These are phyloP conservation scores for Podocnemis expansa DNA, from an alignment of 2,113 vertebrate genomes.

Conservation along the genomic window DNA sequence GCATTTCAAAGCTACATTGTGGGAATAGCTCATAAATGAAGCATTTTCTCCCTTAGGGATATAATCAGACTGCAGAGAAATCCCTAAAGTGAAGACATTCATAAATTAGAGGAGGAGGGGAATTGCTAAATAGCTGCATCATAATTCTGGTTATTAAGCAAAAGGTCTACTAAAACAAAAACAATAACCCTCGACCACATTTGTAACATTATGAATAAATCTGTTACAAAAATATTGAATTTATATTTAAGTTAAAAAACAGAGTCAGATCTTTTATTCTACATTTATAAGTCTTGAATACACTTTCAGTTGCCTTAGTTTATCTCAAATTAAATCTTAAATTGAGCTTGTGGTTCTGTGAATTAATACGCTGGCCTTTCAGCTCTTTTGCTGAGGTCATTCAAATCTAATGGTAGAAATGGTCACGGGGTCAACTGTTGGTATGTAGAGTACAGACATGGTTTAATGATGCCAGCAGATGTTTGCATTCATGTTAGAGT, in stretches of 20 bases:
- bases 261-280: constrained; percentile 77
- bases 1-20: constrained; percentile 35
- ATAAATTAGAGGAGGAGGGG: constrained; percentile 60
- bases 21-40: constrained; percentile 61
- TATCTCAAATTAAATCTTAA: constrained; percentile 90
- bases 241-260: constrained; percentile 81
- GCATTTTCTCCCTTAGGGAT: constrained; percentile 55
- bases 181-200: constrained; percentile 42
- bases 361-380: constrained; percentile 84
- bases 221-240: constrained; percentile 77
- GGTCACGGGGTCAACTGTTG: constrained; percentile 80
- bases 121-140: constrained; percentile 53
- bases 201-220: constrained; percentile 80
- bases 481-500: constrained; percentile 70
- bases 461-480: constrained; percentile 79
- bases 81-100: constrained; percentile 60
- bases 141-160: constrained; percentile 47
- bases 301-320: constrained; percentile 82
- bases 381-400: constrained; percentile 83
- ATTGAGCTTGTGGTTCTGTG: constrained; percentile 84
- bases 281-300: constrained; percentile 83
- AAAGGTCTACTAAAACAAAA: constrained; percentile 40
- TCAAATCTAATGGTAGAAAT: constrained; percentile 81
- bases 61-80: constrained; percentile 68
- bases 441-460: constrained; percentile 75